These are phyloP conservation scores for Colinus virginianus DNA, from an alignment of 2,113 vertebrate species.

Conservation along the genomic window DNA sequence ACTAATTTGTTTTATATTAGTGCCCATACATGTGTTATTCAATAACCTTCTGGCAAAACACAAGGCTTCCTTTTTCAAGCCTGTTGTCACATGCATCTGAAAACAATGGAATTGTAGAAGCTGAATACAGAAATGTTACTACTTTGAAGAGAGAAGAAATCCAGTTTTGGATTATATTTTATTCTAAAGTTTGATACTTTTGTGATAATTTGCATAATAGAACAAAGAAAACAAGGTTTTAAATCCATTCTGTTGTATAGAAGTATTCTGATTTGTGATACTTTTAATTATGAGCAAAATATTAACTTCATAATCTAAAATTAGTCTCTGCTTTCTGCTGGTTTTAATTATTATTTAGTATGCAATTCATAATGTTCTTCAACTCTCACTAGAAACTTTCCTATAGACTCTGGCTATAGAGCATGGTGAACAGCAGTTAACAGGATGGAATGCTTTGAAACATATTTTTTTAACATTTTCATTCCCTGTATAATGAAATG, in stretches of 20 bases:
- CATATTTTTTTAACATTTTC: neutral
- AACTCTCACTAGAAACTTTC: neutral
- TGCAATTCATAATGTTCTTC: neutral
- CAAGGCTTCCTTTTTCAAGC: neutral
- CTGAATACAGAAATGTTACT: neutral
- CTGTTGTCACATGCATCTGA: neutral
- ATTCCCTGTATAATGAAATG: neutral
- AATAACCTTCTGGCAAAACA: neutral
- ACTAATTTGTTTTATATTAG: neutral
- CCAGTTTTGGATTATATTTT: neutral
- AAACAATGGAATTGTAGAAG: neutral
- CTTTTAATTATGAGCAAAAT: neutral
- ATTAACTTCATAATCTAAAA: neutral
- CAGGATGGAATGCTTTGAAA: neutral
- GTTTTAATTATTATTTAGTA: neutral
- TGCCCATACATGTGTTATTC: neutral
- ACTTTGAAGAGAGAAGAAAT: neutral
- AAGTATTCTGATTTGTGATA: neutral
- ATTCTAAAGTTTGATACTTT: neutral
- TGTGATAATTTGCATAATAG: neutral
- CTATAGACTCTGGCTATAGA: neutral
- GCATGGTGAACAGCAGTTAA: neutral
- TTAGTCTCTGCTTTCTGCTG: neutral
- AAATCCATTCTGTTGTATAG: neutral
- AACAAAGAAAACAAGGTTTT: neutral